These are phyloP conservation scores for Lumbricus terrestris DNA, from an alignment of 2,888 invertebrate genomes.

Conservation along the genomic window DNA sequence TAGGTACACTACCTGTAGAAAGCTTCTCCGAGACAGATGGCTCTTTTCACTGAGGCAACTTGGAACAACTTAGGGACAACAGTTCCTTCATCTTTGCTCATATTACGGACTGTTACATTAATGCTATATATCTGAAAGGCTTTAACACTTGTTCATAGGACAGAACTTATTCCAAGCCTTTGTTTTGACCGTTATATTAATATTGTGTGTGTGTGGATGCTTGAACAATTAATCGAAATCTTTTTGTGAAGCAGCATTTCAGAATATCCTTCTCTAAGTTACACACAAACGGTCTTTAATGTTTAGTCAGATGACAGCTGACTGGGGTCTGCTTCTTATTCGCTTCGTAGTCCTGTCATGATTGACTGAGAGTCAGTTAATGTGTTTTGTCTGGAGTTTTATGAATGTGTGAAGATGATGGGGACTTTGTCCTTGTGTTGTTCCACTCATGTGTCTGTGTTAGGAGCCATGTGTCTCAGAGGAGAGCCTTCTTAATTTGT, in stretches of 20 bases:
- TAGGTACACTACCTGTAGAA: background rate
- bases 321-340: background rate
- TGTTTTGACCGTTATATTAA: no score
- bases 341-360: background rate
- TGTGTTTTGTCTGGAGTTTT: background rate
- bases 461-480: background rate
- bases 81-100: no score
- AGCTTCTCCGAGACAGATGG: no score
- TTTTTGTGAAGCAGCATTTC: background rate
- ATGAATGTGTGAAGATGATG: background rate
- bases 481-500: background rate
- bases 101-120: no score
- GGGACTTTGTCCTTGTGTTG: background rate
- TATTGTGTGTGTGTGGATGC: no score
- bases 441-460: background rate
- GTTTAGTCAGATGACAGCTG: no score
- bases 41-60: no score
- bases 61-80: no score
- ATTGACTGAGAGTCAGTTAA: background rate
- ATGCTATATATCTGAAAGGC: no score
- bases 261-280: background rate
- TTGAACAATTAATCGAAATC: background rate
- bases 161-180: no score
- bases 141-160: no score
- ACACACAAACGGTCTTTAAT: background rate